Base-by-base conservation (phyloP, 2,113 vertebrate genomes). In the Cathartes aura region DNA sequence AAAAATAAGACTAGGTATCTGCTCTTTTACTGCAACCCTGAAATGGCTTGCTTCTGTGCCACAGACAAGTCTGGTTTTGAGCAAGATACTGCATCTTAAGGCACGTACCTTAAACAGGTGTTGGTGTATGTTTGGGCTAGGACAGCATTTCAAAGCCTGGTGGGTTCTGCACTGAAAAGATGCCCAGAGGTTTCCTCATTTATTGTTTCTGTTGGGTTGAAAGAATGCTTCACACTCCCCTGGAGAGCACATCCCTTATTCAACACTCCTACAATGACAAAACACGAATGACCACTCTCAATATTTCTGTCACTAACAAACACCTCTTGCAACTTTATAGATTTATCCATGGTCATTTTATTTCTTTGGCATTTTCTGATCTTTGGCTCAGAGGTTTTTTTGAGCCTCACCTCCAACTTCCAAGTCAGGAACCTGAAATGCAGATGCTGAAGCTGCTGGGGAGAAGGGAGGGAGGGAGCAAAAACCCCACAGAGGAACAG, bases 81-180 rank as follows among this genome's bases (percentile, higher is more conserved):
- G n/a, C 24, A 20, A 34, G 36, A 23, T 1, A 1, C 29, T 8
- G 26, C 56, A 13, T 10, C 23, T 16, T 7, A 12, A 8, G 56
- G 24, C 72, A 27, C 2, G 1, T 3, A 9, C 32, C 50, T 18
- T 5, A 13, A 42, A 6, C 0, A n/a, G 56, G 5, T 4, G 4
- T 11, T 15, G 36, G 27, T 5, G 11, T 10, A 11, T 2, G 21
- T 11, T 15, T 20, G 53, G 62, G 56, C 48, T n/a, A 17, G 53
- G 71, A 26, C 23, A 53, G 56, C 11, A 1, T 38, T 55, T 16
- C 71, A n/a, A 11, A 76, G 27, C 58, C 40, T 1, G 1, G 4
- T 16, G 74, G 30, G 8, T 15, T 88, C 79, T 64, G 43, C 48
- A 6, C n/a, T 21, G 40, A 26, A 21, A 21, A 32, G 36, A 21